phyloP scores from a whole-genome alignment of 2,797 vertebrate genomes.

The Telmatherina bonti region DNA sequence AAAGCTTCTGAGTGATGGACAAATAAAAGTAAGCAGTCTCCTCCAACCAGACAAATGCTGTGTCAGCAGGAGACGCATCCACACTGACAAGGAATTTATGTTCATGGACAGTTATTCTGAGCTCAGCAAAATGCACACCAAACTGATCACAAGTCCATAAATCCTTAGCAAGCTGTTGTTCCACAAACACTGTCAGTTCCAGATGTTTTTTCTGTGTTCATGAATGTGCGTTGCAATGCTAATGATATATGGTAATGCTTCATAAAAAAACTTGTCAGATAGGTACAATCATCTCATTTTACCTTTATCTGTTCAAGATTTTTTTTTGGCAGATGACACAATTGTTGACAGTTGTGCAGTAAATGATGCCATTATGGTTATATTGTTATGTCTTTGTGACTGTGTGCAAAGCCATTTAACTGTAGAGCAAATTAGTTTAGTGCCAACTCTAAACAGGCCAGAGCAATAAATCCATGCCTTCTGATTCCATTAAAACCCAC shows the following conservation, averaged over 20 bases:
- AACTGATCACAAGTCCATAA: background rate
- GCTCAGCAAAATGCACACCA: slow-evolving; percentile 8
- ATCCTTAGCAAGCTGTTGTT: background rate
- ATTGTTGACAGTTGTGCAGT: slow-evolving; percentile 27
- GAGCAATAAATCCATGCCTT: slow-evolving; percentile 52
- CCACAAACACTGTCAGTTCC: slow-evolving; percentile 27
- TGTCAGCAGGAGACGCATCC: slow-evolving; percentile 46
- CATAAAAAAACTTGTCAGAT: slow-evolving; percentile 32
- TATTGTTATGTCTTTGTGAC: slow-evolving; percentile 33
- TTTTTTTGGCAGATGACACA: slow-evolving; percentile 41
- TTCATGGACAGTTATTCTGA: background rate
- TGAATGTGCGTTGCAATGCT: slow-evolving; percentile 2
- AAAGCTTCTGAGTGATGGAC: slow-evolving; percentile 57
- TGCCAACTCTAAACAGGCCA: slow-evolving; percentile 47
- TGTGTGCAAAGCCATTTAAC: slow-evolving; percentile 51
- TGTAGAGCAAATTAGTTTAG: slow-evolving; percentile 58
- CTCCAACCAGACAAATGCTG: slow-evolving; percentile 47
- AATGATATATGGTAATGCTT: slow-evolving; percentile 24
- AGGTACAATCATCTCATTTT: slow-evolving; percentile 24
- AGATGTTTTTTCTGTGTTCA: slow-evolving; percentile 15
- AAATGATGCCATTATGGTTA: slow-evolving; percentile 44
- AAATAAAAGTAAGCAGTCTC: slow-evolving; percentile 51
- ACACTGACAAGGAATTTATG: slow-evolving; percentile 13
- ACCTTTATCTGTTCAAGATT: slow-evolving; percentile 44
- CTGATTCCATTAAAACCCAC: slow-evolving; percentile 57